These are phyloP conservation scores for Ophion obscuratus DNA, from an alignment of 2,888 invertebrate species.

Conservation along the genomic window DNA sequence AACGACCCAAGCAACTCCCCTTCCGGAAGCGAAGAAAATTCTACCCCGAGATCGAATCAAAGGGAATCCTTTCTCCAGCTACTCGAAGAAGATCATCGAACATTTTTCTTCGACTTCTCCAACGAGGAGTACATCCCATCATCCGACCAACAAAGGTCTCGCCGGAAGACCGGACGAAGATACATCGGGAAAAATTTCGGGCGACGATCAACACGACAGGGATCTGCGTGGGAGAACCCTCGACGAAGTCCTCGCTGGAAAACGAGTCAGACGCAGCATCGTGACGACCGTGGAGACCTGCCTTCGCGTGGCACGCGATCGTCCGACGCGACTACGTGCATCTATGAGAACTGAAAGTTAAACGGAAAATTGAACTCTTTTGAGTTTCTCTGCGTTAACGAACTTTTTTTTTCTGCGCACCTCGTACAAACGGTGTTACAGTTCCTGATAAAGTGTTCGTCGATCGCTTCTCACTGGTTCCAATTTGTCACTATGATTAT, in stretches of 20 bases:
- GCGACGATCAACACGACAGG: background rate
- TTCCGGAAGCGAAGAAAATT: background rate
- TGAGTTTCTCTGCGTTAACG: background rate
- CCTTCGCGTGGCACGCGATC: background rate
- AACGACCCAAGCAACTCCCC: background rate
- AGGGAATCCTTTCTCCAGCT: background rate
- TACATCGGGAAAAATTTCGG: background rate
- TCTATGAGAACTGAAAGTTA: slow-evolving; percentile 5
- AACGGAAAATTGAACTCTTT: background rate
- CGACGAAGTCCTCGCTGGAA: background rate
- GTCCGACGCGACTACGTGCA: background rate
- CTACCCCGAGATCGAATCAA: background rate
- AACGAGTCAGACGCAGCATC: background rate
- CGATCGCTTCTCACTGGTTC: background rate
- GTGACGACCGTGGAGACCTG: background rate
- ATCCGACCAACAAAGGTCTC: background rate
- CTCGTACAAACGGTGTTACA: slow-evolving; percentile 30
- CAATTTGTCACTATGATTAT: background rate
- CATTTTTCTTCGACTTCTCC: background rate
- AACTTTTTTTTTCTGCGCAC: background rate
- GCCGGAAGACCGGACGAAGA: background rate
- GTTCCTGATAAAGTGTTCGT: slow-evolving; percentile 36
- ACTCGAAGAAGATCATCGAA: background rate
- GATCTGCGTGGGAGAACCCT: background rate
- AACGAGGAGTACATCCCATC: background rate